Base-by-base conservation (phyloP, 2,888 invertebrate genomes). In the Hirtodrosophila cameraria region DNA sequence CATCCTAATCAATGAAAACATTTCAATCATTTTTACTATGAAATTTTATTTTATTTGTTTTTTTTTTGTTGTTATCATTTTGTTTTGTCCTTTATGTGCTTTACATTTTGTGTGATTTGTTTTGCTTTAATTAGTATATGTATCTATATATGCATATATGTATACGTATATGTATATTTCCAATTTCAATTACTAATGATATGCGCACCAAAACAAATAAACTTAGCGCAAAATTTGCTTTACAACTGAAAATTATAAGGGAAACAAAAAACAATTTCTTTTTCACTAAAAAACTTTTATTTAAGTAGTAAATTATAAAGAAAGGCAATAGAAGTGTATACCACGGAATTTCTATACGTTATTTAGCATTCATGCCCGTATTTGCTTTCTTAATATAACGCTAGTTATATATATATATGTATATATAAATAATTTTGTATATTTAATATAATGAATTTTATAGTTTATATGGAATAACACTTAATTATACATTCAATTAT, bases 391-490 rank as follows among this genome's bases (percentile, higher is more conserved):
- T 85, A 85, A 55, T 74, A 5, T 67, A 79, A 67, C 67, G 79
- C 82, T 82, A 82, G 75, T 77, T 82, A 81, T 76, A 64, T 46
- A 12, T 62, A 35, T 31, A 36, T 50, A 49, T 54, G 27, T 59
- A 42, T 54, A 39, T 36, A 12, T 18, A 12, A 53, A 55, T 59
- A 66, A 52, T 33, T 66, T 50, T 59, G 6, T 75, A 86, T 83
- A 75, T 80, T 80, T 79, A 72, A 86, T 80, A 86, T 86, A 86
- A 86, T 86, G 80, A 39, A 74, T 75, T 85, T 69, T 70, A 76
- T 86, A 86, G 84, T 88, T 86, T 88, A 82, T 89, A 89, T 89
- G 85, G 88, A 89, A 88, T 88, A 88, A 88, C 88, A 88, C 88
- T 89, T 89, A 82, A 87, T 81, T 70, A 86, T 85, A 87, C 85